A percentile compares a stretch with the other conserved stretches of the same genome.
These are phyloP conservation scores for Eupithecia insigniata DNA, from an alignment of 2,888 invertebrate species.

Conservation along the genomic window DNA sequence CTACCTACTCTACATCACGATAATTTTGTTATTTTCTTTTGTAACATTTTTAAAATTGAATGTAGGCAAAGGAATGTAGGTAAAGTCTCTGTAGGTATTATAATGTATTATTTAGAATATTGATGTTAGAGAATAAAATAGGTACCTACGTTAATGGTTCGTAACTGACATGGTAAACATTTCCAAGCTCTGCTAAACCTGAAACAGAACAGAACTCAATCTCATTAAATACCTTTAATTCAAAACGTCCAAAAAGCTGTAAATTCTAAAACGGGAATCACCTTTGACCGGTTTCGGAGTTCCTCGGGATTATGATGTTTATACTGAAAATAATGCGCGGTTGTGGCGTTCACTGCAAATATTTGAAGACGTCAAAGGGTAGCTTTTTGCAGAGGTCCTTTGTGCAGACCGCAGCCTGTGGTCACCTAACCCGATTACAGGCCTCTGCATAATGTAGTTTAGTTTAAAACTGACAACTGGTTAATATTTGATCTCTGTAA, in stretches of 20 bases:
- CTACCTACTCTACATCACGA: no score
- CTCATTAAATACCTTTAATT: slow-evolving; percentile 39
- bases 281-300: slow-evolving; percentile 61
- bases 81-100: no score
- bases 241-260: slow-evolving; percentile 48
- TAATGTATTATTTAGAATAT: no score
- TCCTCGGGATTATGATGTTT: slow-evolving; percentile 78
- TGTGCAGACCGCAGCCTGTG: slow-evolving; percentile 72
- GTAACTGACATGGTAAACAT: background rate
- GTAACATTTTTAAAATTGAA: no score
- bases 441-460: slow-evolving; percentile 36
- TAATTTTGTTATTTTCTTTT: no score
- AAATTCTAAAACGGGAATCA: slow-evolving; percentile 60
- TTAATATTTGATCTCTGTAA: background rate
- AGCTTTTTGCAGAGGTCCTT: slow-evolving; percentile 77
- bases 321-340: slow-evolving; percentile 81
- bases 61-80: no score
- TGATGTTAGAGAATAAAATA: background rate
- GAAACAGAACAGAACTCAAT: slow-evolving; percentile 17
- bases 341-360: slow-evolving; percentile 77
- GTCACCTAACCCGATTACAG: slow-evolving; percentile 80
- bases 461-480: slow-evolving; percentile 17
- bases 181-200: background rate
- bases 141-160: background rate
- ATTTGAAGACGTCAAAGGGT: slow-evolving; percentile 81